Evolutionary conservation across 2,888 invertebrate genomes (phyloP).

Genomic region (Drosophila austrosaltans): DNA sequence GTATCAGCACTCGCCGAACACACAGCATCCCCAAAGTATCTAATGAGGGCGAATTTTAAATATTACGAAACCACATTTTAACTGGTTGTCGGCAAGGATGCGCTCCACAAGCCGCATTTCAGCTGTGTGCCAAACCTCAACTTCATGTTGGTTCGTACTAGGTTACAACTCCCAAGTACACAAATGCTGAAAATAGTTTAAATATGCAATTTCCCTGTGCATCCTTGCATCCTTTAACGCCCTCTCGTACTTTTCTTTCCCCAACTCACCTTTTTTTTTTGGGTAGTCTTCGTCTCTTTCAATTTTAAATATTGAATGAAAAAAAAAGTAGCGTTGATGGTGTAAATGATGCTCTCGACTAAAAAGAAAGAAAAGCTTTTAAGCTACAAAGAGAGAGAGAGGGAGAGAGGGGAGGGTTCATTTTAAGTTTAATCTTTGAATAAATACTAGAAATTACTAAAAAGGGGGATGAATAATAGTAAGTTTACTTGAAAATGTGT

Average conservation of each 20-base stretch:
- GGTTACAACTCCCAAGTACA: conserved; percentile 18
- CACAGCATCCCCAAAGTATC: conserved; percentile 29
- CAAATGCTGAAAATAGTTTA: conserved; percentile 47
- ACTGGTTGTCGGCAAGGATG: conserved; percentile 34
- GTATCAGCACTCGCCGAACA: conserved; percentile 28
- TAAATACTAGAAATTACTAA: conserved; percentile 17
- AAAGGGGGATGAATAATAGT: not conserved
- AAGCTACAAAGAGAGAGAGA: conserved; percentile 43
- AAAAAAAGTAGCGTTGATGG: conserved; percentile 38
- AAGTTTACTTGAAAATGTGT: too few relatives aligned
- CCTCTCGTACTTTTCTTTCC: not conserved
- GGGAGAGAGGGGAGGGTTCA: conserved; percentile 20
- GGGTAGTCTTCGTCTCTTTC: conserved; percentile 18
- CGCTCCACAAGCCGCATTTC: conserved; percentile 52
- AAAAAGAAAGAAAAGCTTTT: conserved; percentile 51
- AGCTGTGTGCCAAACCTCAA: conserved; percentile 43
- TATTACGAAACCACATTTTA: conserved; percentile 69
- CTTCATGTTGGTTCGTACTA: conserved; percentile 37
- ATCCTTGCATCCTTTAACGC: not conserved
- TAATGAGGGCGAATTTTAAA: conserved; percentile 62
- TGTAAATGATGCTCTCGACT: conserved; percentile 60
- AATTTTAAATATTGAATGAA: conserved; percentile 61
- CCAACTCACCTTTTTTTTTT: not conserved
- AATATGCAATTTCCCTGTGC: conserved; percentile 51
- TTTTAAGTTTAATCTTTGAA: not conserved